Conservation (phyloP, 1,140 invertebrate genomes). For the Steinernema feltiae region DNA sequence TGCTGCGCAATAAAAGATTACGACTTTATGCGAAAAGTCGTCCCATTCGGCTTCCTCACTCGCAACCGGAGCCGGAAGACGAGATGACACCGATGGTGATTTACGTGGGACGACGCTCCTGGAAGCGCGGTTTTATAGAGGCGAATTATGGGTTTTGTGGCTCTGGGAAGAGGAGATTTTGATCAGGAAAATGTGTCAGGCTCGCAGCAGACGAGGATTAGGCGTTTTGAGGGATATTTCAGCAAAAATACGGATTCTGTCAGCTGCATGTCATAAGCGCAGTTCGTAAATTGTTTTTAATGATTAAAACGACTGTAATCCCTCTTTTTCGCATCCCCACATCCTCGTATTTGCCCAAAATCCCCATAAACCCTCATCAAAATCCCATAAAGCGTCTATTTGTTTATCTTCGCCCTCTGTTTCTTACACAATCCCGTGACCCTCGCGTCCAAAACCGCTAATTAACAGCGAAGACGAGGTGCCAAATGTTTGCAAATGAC, state of each 20-base stretch:
- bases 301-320: not conserved
- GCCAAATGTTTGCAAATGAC: too few relatives aligned
- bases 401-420: not conserved
- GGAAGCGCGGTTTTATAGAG: not conserved
- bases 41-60: not conserved
- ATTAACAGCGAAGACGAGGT: not conserved
- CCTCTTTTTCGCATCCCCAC: not conserved
- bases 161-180: not conserved
- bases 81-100: not conserved
- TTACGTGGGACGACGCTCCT: not conserved
- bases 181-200: not conserved
- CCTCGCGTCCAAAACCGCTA: not conserved
- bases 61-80: not conserved
- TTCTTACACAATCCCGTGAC: not conserved
- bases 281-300: too few relatives aligned
- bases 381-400: not conserved
- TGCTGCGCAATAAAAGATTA: slow-evolving; percentile 15
- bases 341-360: not conserved
- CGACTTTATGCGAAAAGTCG: slow-evolving; percentile 14
- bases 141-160: not conserved
- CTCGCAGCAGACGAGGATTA: too few relatives aligned
- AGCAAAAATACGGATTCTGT: too few relatives aligned
- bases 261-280: too few relatives aligned
- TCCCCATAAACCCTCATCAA: not conserved
- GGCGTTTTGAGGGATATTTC: too few relatives aligned